phyloP scores from a whole-genome alignment of 2,113 vertebrate genomes.

The Xiphophorus hellerii region DNA sequence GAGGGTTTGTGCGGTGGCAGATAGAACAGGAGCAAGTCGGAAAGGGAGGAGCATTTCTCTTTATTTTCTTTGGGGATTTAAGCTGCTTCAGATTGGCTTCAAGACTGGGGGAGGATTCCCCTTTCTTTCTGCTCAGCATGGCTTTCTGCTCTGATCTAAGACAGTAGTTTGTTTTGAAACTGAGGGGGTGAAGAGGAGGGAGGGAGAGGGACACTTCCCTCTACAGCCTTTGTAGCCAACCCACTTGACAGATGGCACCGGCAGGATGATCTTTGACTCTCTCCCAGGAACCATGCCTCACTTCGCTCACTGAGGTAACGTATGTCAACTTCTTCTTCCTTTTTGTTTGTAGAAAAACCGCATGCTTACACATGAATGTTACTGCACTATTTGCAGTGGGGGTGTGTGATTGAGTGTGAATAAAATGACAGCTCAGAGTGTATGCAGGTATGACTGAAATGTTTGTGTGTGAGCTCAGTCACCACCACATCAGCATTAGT shows the following conservation, averaged over 20 bases:
- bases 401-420: slow-evolving; percentile 50
- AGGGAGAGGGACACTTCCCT: slow-evolving; percentile 40
- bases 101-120: slow-evolving; percentile 48
- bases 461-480: slow-evolving; percentile 27
- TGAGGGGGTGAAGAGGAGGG: slow-evolving; percentile 35
- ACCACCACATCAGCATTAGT: slow-evolving; percentile 63
- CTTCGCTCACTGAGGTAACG: slow-evolving; percentile 68
- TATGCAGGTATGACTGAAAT: slow-evolving; percentile 35
- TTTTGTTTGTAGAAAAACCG: slow-evolving; percentile 8
- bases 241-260: slow-evolving; percentile 71
- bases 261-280: slow-evolving; percentile 72
- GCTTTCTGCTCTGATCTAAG: slow-evolving; percentile 22
- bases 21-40: slow-evolving; percentile 51
- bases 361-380: slow-evolving; percentile 36
- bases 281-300: slow-evolving; percentile 35
- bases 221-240: slow-evolving; percentile 55
- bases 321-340: slow-evolving; percentile 37
- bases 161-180: slow-evolving; percentile 60
- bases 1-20: slow-evolving; percentile 35
- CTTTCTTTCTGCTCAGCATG: slow-evolving; percentile 4
- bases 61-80: slow-evolving; percentile 49
- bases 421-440: slow-evolving; percentile 33
- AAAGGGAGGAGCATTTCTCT: slow-evolving; percentile 43
- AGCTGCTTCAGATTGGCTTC: slow-evolving; percentile 49
- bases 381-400: slow-evolving; percentile 47